Evolutionary conservation across 2,888 invertebrate genomes (phyloP).

Genomic region (Dasypolia templi): DNA sequence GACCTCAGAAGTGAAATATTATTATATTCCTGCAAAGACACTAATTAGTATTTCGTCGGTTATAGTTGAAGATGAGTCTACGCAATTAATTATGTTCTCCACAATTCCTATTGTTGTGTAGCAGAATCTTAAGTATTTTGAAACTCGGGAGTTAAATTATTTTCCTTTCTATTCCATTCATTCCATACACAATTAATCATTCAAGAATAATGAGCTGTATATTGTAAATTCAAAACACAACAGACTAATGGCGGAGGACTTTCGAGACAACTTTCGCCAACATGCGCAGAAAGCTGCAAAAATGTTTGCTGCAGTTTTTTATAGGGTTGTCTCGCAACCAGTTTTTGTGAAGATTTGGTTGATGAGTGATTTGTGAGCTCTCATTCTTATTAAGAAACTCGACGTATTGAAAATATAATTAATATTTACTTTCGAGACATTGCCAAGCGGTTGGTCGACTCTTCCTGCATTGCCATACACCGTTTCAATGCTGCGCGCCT

Average conservation of each 20-base stretch:
- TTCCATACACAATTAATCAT: constrained; percentile 55
- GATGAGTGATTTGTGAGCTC: neutral
- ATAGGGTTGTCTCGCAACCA: constrained; percentile 11
- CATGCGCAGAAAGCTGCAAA: constrained; percentile 48
- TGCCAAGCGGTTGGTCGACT: no score
- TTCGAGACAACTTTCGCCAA: constrained; percentile 57
- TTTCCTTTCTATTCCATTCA: constrained; percentile 51
- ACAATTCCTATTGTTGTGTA: constrained; percentile 35
- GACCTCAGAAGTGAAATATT: neutral
- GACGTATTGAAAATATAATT: neutral
- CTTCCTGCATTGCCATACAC: no score
- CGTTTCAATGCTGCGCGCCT: no score
- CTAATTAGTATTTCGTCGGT: constrained; percentile 7
- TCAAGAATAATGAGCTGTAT: constrained; percentile 52
- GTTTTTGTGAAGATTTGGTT: neutral
- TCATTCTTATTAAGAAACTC: neutral
- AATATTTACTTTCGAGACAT: no score
- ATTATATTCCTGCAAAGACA: neutral
- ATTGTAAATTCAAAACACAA: constrained; percentile 58
- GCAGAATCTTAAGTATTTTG: constrained; percentile 35
- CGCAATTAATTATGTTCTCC: constrained; percentile 19
- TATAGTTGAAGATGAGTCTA: neutral
- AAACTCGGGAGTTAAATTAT: constrained; percentile 31
- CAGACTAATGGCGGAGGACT: constrained; percentile 37
- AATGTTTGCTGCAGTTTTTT: constrained; percentile 38